phyloP scores from a whole-genome alignment of 2,797 vertebrate genomes.

The Diplodus puntazzo region DNA sequence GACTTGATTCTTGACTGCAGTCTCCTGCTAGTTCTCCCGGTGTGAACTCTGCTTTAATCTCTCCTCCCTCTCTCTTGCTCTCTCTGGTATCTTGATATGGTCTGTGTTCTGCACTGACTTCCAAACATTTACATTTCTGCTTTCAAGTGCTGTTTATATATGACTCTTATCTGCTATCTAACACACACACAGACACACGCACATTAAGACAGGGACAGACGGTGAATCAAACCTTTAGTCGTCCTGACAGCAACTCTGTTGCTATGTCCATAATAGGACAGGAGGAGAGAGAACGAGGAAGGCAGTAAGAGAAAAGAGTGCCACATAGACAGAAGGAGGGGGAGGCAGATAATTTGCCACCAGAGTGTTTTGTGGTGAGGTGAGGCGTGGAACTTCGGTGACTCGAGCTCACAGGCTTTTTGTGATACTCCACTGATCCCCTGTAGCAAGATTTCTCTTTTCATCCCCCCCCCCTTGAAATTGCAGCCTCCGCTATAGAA shows the following conservation, averaged over 20 bases:
- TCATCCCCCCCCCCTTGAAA: constrained; percentile 36
- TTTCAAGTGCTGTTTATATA: constrained; percentile 86
- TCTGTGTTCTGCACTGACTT: constrained; percentile 82
- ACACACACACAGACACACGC: constrained; percentile 46
- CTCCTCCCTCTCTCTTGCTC: constrained; percentile 44
- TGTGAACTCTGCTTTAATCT: constrained; percentile 76
- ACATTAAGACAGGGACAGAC: constrained; percentile 69
- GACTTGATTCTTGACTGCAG: constrained; percentile 63
- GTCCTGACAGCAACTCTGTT: constrained; percentile 73
- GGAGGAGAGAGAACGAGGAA: constrained; percentile 70
- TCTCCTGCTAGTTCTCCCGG: constrained; percentile 72
- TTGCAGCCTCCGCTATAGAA: constrained; percentile 35
- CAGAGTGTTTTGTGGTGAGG: constrained; percentile 74
- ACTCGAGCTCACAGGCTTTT: constrained; percentile 70
- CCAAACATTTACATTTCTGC: constrained; percentile 87
- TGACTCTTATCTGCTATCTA: constrained; percentile 84
- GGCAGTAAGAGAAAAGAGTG: constrained; percentile 73
- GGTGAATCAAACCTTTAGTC: constrained; percentile 79
- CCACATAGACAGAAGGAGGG: constrained; percentile 78
- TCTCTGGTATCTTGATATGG: constrained; percentile 82
- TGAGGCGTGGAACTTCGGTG: constrained; percentile 75
- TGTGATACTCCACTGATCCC: constrained; percentile 64
- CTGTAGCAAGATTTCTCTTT: constrained; percentile 49
- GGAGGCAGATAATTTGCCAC: constrained; percentile 77
- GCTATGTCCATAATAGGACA: constrained; percentile 84